A percentile compares a stretch with the other conserved stretches of the same genome.
These are phyloP conservation scores for Drosophila meridionalis DNA, from an alignment of 2,888 invertebrate genomes.

Conservation along the genomic window DNA sequence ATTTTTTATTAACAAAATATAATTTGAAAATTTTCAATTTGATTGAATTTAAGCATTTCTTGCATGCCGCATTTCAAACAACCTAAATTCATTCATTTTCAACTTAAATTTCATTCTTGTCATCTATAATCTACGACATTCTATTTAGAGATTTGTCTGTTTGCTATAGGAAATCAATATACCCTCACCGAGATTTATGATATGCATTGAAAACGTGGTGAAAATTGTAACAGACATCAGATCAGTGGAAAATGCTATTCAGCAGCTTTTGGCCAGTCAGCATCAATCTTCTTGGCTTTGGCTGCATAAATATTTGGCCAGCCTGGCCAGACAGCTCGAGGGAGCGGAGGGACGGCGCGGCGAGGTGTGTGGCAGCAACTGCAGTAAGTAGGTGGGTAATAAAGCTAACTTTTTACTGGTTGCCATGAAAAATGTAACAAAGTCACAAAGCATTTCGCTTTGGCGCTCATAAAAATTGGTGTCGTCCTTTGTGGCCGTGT, in stretches of 20 bases:
- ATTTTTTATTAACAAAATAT: too few species aligned
- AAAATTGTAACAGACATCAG: conserved; percentile 41
- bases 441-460: conserved; percentile 74
- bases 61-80: not conserved
- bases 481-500: conserved; percentile 22
- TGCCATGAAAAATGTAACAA: conserved; percentile 73
- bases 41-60: not conserved
- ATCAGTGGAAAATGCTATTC: conserved; percentile 59
- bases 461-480: conserved; percentile 63
- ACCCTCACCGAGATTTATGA: conserved; percentile 8
- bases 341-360: not conserved
- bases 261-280: conserved; percentile 58
- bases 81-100: too few species aligned
- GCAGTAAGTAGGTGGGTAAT: conserved; percentile 69
- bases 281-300: conserved; percentile 70
- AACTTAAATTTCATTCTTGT: too few species aligned
- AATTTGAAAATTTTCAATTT: too few species aligned
- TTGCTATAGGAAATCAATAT: conserved; percentile 16
- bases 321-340: conserved; percentile 18
- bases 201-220: conserved; percentile 30
- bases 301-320: conserved; percentile 72
- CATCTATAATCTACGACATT: not conserved
- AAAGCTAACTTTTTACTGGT: conserved; percentile 72
- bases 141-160: not conserved
- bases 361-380: conserved; percentile 21